Evolutionary conservation across 2,113 vertebrate genomes (phyloP), one percentile per base, ranked within the genome.

Genomic region (Montifringilla adamsi): DNA sequence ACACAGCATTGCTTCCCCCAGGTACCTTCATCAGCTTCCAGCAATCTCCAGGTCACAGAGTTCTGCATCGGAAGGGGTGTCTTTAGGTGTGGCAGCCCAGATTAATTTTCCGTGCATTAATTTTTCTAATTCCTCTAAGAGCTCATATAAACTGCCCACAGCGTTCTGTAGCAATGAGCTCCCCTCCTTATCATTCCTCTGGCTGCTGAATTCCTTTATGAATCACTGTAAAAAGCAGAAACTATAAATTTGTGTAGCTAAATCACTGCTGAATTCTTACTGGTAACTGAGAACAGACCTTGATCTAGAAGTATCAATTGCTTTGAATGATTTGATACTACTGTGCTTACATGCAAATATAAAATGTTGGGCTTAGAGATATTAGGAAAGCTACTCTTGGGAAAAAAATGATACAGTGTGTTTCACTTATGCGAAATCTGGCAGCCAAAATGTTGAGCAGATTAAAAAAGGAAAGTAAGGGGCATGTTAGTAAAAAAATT

Each of bases 401-500:
- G 27, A 87, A 82, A 49, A 90, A 90, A 78, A 84, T 19, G 3
- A 67, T 59, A 53, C 5, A n/a, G 21, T 22, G 30, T 52, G 8
- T 72, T 83, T 52, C 18, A 9, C 20, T 82, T 75, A 68, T 7
- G 12, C 83, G 73, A 90, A 87, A 78, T 79, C 68, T 66, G 59
- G 7, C 56, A 90, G 67, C 13, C 24, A 69, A 85, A 83, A 62
- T 26, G 31, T 53, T 83, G 39, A 82, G 39, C 49, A 79, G 66
- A 90, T 90, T 87, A 73, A 90, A 96, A 88, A 86, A 83, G 41
- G 50, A 72, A 93, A 63, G 21, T 59, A 68, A 88, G 77, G 59
- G 49, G 19, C 70, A 88, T 13, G 63, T 80, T 56, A 74, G 43
- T 41, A 81, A 78, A 83, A 93, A 84, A 33, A 26, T 37, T 80